Evolutionary conservation across 2,888 invertebrate species (phyloP), one percentile per base, ranked within the genome.

Genomic region (Apotomis turbidana): DNA sequence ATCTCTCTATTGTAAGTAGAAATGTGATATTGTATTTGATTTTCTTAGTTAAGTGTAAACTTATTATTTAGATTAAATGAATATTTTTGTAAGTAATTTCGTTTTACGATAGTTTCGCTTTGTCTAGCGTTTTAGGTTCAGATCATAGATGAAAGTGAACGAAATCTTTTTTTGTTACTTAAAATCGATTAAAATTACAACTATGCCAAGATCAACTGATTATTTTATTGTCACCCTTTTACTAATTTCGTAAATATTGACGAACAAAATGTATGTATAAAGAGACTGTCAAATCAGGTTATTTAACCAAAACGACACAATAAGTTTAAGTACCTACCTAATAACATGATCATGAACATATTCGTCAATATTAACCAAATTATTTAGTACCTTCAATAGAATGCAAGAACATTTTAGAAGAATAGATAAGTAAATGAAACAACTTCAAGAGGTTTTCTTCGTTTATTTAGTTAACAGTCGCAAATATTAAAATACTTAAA

Each of bases 1-100:
- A 92, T 93, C 93, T 93, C 91, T 93, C 93, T 92, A 92, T 92
- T 92, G 85, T 93, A 91, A 93, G 93, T 94, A 94, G 93, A 93
- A 89, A 91, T 94, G 94, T 94, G 94, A 94, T 94, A 94, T 93
- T 93, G 93, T 93, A 93, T 93, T 87, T 90, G 87, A 88, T 90
- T 91, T 91, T 90, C 83, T 88, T 85, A 86, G 83, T 87, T 92
- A 90, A 89, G 84, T 90, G 87, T 92, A 92, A 88, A 90, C 90
- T 90, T 92, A 91, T 89, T 87, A 82, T 85, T 90, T 87, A 85
- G 83, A 82, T 88, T 88, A 85, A 87, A 90, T 87, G 87, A 82
- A 90, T 93, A 92, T 91, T 93, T 93, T 93, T 92, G 89, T 93
- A 93, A 91, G 92, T 93, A 91, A 85, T 87, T 88, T 88, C 86